These are phyloP conservation scores for Rhagoletis zephyria DNA, from an alignment of 1,140 invertebrate species.

Conservation along the genomic window DNA sequence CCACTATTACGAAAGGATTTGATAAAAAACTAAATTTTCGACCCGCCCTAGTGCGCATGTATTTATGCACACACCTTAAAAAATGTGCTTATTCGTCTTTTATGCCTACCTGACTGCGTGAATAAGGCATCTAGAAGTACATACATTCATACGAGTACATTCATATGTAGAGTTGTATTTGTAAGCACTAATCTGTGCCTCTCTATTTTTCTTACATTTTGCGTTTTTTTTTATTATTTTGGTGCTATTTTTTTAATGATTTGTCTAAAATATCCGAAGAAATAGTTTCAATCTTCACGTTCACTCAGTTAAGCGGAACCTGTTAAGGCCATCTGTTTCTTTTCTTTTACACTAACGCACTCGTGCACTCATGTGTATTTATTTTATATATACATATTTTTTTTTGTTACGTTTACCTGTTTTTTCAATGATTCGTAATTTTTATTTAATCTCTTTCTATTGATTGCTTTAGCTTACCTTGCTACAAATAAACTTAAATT, in stretches of 20 bases:
- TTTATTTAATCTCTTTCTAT: slow-evolving; percentile 8
- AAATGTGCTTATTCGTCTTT: too few species aligned
- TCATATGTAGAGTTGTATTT: background rate
- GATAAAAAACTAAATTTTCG: too few species aligned
- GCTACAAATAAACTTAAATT: background rate
- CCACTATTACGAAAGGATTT: too few species aligned
- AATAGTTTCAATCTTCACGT: background rate
- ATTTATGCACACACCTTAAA: background rate
- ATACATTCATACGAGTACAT: too few species aligned
- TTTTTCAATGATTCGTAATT: slow-evolving; percentile 1
- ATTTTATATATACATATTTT: too few species aligned
- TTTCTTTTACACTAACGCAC: background rate
- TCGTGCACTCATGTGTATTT: background rate
- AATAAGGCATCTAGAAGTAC: background rate
- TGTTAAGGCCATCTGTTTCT: background rate
- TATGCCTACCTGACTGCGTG: background rate
- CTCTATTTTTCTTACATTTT: background rate
- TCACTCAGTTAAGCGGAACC: background rate
- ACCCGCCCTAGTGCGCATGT: background rate
- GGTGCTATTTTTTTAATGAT: background rate
- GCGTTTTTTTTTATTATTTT: background rate
- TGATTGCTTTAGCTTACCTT: background rate
- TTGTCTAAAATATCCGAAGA: background rate
- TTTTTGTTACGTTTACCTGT: background rate
- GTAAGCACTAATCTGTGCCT: background rate